phyloP scores from a whole-genome alignment of 2,888 invertebrate species.

The Clepsis dumicolana region DNA sequence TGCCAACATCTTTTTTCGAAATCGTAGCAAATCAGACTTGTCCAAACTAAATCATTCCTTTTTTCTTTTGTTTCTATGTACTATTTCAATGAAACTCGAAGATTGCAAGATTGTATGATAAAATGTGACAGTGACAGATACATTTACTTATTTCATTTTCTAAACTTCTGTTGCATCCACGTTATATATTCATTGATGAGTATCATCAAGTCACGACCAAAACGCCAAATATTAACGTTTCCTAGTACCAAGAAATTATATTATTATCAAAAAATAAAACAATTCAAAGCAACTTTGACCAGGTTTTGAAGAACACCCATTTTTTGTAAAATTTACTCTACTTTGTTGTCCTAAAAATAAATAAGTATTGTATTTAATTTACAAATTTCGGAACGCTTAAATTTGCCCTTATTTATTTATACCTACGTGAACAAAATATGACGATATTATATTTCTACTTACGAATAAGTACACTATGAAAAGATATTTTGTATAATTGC shows the following conservation, averaged over 20 bases:
- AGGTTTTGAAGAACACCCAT: slow-evolving; percentile 45
- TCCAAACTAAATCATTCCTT: background rate
- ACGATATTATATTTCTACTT: slow-evolving; percentile 74
- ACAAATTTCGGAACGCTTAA: slow-evolving; percentile 44
- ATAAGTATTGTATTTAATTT: slow-evolving; percentile 11
- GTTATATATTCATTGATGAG: background rate
- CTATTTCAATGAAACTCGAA: background rate
- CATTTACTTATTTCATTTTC: too few species aligned
- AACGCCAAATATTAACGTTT: background rate
- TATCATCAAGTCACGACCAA: background rate
- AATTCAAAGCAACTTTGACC: background rate
- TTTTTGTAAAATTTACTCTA: slow-evolving; percentile 43
- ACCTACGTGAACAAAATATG: slow-evolving; percentile 78
- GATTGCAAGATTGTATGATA: too few species aligned
- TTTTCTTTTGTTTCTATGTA: background rate
- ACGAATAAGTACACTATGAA: slow-evolving; percentile 75
- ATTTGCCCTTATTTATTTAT: slow-evolving; percentile 61
- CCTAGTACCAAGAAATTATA: background rate
- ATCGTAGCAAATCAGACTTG: background rate
- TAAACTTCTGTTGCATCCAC: background rate
- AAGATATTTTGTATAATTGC: slow-evolving; percentile 84
- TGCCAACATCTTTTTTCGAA: background rate
- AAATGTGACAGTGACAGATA: too few species aligned
- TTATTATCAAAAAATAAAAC: background rate
- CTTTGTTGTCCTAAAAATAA: slow-evolving; percentile 8